Evolutionary conservation across 2,797 vertebrate species (phyloP).

Genomic region (Danio jaintianensis): DNA sequence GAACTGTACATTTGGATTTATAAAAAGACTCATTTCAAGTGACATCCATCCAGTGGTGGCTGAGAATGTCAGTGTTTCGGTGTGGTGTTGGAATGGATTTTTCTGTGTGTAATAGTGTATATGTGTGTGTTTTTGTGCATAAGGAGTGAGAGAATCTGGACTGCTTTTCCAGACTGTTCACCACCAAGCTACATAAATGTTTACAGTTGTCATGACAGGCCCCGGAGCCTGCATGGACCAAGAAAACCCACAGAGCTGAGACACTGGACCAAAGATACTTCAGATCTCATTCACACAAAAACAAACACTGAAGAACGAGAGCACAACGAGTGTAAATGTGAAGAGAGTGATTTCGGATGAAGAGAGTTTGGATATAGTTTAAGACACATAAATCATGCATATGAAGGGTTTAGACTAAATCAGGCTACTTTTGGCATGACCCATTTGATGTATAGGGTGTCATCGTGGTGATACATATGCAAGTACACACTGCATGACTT

Average conservation of each 20-base stretch:
- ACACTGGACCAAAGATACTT: constrained; percentile 21
- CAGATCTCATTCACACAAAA: constrained; percentile 20
- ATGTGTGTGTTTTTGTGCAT: constrained; percentile 22
- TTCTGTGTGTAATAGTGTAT: background rate
- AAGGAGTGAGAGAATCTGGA: constrained; percentile 4
- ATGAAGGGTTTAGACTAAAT: too few relatives aligned
- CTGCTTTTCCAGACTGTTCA: constrained; percentile 40
- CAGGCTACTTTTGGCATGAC: too few relatives aligned
- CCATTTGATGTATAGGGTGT: too few relatives aligned
- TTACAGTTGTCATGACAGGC: constrained; percentile 76
- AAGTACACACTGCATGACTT: too few relatives aligned
- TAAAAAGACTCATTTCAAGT: constrained; percentile 18
- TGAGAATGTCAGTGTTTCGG: background rate
- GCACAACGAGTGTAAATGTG: constrained; percentile 15
- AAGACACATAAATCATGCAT: background rate
- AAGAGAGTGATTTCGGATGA: constrained; percentile 1
- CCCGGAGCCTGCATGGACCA: constrained; percentile 24
- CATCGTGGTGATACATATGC: too few relatives aligned
- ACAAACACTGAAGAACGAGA: constrained; percentile 10
- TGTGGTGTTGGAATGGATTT: constrained; percentile 47
- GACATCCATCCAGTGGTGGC: constrained; percentile 35
- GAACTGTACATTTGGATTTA: constrained; percentile 31
- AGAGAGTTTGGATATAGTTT: background rate
- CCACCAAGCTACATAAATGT: constrained; percentile 71
- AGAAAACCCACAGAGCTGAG: constrained; percentile 37